Percentiles rank a stretch among this genome's conserved stretches.
Conservation (phyloP, 2,888 invertebrate species). For the Xestia xanthographa region DNA sequence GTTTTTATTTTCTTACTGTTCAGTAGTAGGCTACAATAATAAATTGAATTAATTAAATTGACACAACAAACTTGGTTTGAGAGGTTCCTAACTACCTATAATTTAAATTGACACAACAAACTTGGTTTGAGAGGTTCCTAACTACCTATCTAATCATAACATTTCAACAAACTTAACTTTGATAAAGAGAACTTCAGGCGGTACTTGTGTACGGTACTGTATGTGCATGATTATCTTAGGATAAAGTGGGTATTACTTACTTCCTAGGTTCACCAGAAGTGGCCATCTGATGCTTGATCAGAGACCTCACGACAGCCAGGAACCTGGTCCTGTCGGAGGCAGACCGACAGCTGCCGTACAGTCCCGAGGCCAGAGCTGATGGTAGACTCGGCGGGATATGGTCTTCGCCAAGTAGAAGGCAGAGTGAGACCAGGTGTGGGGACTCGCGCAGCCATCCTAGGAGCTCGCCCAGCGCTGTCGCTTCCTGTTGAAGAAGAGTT, state of each 20-base stretch:
- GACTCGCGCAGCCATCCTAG: slow-evolving; percentile 88
- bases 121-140: neutral
- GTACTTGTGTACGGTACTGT: neutral
- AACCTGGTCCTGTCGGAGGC: slow-evolving; percentile 80
- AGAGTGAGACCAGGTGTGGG: slow-evolving; percentile 86
- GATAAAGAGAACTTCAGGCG: neutral
- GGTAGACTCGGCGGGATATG: slow-evolving; percentile 83
- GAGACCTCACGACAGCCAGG: slow-evolving; percentile 82
- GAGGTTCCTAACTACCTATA: neutral
- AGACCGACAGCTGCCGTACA: slow-evolving; percentile 85
- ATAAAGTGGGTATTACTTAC: slow-evolving; percentile 74
- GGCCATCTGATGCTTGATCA: slow-evolving; percentile 86
- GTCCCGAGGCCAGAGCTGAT: slow-evolving; percentile 81
- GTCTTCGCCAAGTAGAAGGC: slow-evolving; percentile 86
- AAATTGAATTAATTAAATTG: neutral
- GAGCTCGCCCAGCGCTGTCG: slow-evolving; percentile 84
- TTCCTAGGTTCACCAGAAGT: slow-evolving; percentile 84
- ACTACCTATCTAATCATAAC: neutral
- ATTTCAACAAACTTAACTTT: neutral
- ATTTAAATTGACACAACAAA: neutral
- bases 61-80: neutral
- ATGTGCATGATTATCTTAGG: neutral
- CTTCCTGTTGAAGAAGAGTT: slow-evolving; percentile 77
- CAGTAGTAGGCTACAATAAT: neutral
- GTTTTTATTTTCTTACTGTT: neutral